Conservation (phyloP, 2,888 invertebrate genomes). For the Horisme vitalbata region DNA sequence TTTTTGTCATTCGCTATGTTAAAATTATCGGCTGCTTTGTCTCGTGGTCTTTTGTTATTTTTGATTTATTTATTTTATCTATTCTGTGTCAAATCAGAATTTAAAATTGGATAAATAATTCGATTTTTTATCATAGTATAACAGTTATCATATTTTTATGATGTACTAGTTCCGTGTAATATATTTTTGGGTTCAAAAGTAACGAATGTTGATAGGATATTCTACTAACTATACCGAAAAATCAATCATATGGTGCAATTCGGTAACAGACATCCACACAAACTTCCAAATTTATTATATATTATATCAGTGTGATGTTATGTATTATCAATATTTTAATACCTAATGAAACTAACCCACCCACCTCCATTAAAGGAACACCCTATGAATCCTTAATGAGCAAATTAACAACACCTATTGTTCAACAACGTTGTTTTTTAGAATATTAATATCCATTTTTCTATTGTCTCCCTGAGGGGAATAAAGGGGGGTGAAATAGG, state of each 20-base stretch:
- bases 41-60: conserved; percentile 16
- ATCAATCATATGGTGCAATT: no score
- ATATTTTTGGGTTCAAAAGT: no score
- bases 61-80: conserved; percentile 19
- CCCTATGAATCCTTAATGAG: conserved; percentile 80
- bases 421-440: conserved; percentile 73
- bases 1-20: conserved; percentile 68
- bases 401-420: conserved; percentile 82
- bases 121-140: neutral
- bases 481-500: conserved; percentile 50
- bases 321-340: conserved; percentile 46
- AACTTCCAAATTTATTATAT: no score
- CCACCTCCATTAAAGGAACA: conserved; percentile 40
- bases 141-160: neutral
- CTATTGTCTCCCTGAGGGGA: conserved; percentile 59
- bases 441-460: conserved; percentile 79
- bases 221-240: no score
- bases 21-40: conserved; percentile 72
- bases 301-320: no score
- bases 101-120: neutral
- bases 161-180: no score
- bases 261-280: no score
- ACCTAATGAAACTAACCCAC: conserved; percentile 43
- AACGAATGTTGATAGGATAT: no score
- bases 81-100: conserved; percentile 14